Conservation (phyloP, 2,797 vertebrate genomes). For the Naso thynnoides region DNA sequence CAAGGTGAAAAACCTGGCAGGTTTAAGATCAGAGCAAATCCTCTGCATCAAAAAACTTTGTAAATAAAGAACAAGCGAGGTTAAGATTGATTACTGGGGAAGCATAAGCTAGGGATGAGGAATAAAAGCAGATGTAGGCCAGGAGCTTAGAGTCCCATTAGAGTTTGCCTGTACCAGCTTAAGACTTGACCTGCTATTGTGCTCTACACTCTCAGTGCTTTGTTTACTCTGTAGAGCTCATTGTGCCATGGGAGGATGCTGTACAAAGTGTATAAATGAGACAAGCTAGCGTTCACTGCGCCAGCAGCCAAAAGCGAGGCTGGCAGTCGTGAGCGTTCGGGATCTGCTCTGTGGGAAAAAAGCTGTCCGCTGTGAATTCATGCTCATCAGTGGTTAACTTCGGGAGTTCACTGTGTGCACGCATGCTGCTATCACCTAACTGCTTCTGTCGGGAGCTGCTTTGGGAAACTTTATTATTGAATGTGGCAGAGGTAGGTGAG, state of each 20-base stretch:
- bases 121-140: constrained; percentile 44
- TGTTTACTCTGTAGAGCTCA: constrained; percentile 50
- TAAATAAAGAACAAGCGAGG: constrained; percentile 57
- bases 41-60: constrained; percentile 35
- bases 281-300: constrained; percentile 44
- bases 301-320: constrained; percentile 50
- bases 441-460: constrained; percentile 43
- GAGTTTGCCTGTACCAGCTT: constrained; percentile 27
- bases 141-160: constrained; percentile 36
- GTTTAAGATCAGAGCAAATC: constrained; percentile 55
- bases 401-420: constrained; percentile 32
- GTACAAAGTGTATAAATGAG: constrained; percentile 67
- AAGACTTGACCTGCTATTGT: constrained; percentile 48
- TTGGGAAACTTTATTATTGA: constrained; percentile 38
- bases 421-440: constrained; percentile 39
- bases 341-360: constrained; percentile 46
- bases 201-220: constrained; percentile 27
- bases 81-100: constrained; percentile 47
- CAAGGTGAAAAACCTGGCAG: constrained; percentile 29
- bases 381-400: constrained; percentile 56
- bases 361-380: constrained; percentile 52
- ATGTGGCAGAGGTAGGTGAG: constrained; percentile 31
- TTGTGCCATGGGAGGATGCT: constrained; percentile 40
- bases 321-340: constrained; percentile 50
- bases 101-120: constrained; percentile 30